Evolutionary conservation across 2,888 invertebrate genomes (phyloP).

Genomic region (Choreutis nemorana): DNA sequence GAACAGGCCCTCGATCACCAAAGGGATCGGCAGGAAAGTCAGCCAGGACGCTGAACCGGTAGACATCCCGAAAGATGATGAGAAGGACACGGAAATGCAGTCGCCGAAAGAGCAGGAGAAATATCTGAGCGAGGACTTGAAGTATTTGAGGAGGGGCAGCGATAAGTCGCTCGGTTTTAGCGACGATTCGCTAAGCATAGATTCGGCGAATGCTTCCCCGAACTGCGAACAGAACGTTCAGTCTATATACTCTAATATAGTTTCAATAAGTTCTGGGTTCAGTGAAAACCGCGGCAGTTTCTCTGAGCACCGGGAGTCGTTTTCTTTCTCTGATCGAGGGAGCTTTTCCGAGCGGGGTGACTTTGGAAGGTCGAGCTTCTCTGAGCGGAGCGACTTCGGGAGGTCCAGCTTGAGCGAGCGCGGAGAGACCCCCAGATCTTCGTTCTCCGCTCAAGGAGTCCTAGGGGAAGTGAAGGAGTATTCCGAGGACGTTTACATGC

Average conservation of each 20-base stretch:
- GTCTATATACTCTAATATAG: conserved; percentile 59
- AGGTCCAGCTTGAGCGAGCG: conserved; percentile 50
- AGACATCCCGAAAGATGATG: conserved; percentile 18
- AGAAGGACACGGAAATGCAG: conserved; percentile 44
- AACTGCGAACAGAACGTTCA: conserved; percentile 59
- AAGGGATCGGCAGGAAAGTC: conserved; percentile 76
- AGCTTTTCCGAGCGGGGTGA: conserved; percentile 57
- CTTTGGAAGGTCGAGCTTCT: conserved; percentile 49
- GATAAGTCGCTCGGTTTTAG: conserved; percentile 76
- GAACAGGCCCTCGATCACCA: conserved; percentile 81
- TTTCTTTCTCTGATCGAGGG: conserved; percentile 55
- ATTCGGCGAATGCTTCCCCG: conserved; percentile 64
- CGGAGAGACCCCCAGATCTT: conserved; percentile 53
- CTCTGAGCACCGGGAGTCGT: conserved; percentile 53
- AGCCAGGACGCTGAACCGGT: conserved; percentile 69
- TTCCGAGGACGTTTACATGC: conserved; percentile 45
- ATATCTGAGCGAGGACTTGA: conserved; percentile 34
- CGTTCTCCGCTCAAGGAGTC: conserved; percentile 51
- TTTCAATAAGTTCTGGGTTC: conserved; percentile 68
- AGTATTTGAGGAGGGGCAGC: conserved; percentile 70
- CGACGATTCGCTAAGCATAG: conserved; percentile 77
- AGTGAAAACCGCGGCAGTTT: conserved; percentile 63
- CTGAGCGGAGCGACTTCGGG: conserved; percentile 65
- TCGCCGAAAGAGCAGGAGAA: conserved; percentile 32
- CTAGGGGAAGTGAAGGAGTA: conserved; percentile 53